Evolutionary conservation across 92 coral and sea anemone species (phyloP).

Genomic region (Zoanthus sociatus): DNA sequence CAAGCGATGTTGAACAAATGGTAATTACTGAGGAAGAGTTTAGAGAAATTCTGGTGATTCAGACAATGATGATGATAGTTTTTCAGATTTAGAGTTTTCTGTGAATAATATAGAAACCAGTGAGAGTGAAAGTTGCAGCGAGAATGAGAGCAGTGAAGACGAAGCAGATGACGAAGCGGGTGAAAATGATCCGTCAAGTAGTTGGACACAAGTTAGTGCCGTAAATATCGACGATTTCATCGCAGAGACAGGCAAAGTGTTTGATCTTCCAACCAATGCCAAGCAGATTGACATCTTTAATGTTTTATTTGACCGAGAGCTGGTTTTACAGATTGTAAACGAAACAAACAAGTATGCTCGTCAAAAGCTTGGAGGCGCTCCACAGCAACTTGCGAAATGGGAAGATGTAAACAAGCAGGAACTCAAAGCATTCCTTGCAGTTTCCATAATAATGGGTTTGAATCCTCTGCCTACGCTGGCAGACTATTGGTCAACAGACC

Average conservation of each 20-base stretch:
- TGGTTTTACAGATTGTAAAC: neutral
- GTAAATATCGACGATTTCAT: neutral
- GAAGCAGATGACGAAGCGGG: neutral
- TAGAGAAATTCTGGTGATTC: constrained; percentile 9
- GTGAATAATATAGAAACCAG: neutral
- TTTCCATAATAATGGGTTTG: neutral
- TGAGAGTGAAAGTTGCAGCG: neutral
- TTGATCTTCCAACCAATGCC: constrained; percentile 4
- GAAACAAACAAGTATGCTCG: neutral
- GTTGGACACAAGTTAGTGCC: constrained; percentile 8
- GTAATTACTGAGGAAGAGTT: neutral
- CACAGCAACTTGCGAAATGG: neutral
- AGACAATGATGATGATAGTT: neutral
- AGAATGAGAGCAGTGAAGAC: constrained; percentile 9
- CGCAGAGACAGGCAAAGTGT: neutral
- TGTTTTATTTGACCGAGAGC: constrained; percentile 7
- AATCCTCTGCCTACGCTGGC: too few species aligned
- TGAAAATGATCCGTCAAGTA: constrained; percentile 12
- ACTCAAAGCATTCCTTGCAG: too few species aligned
- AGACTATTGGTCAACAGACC: neutral
- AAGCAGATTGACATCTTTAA: constrained; percentile 6
- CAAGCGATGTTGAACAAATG: neutral
- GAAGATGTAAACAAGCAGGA: neutral
- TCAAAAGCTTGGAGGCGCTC: neutral
- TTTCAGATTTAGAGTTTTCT: neutral